phyloP scores from a whole-genome alignment of 2,797 vertebrate species.

The Pangasius krempfi region DNA sequence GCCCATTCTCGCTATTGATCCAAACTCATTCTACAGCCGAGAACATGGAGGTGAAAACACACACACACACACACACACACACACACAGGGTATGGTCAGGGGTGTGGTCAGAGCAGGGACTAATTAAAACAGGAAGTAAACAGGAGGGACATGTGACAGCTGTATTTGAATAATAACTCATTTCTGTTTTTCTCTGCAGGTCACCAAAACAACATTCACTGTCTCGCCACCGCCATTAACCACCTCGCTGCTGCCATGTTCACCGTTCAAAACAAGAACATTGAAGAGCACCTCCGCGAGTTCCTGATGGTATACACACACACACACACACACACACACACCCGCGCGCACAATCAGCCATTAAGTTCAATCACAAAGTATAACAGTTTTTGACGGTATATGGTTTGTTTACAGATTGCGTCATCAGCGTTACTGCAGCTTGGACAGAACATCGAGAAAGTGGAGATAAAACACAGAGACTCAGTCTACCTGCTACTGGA shows the following conservation, averaged over 20 bases:
- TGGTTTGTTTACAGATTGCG: constrained; percentile 75
- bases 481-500: constrained; percentile 89
- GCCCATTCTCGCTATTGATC: constrained; percentile 81
- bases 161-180: neutral
- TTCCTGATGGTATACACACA: constrained; percentile 82
- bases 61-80: constrained; percentile 22
- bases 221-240: constrained; percentile 86
- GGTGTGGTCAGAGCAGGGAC: neutral
- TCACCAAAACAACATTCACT: constrained; percentile 92
- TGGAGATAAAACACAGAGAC: constrained; percentile 84
- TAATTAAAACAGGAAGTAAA: neutral
- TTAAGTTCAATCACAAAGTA: neutral
- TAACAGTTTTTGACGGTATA: neutral
- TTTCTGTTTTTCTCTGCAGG: constrained; percentile 68
- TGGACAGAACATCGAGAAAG: constrained; percentile 84
- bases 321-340: constrained; percentile 26
- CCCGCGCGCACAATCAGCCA: neutral
- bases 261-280: constrained; percentile 87
- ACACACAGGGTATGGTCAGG: neutral
- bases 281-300: constrained; percentile 90
- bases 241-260: constrained; percentile 89
- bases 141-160: neutral
- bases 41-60: constrained; percentile 80
- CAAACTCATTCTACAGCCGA: constrained; percentile 80
- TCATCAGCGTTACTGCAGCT: constrained; percentile 88